These are phyloP conservation scores for Eilema griseolum DNA, from an alignment of 2,888 invertebrate genomes.

Conservation along the genomic window DNA sequence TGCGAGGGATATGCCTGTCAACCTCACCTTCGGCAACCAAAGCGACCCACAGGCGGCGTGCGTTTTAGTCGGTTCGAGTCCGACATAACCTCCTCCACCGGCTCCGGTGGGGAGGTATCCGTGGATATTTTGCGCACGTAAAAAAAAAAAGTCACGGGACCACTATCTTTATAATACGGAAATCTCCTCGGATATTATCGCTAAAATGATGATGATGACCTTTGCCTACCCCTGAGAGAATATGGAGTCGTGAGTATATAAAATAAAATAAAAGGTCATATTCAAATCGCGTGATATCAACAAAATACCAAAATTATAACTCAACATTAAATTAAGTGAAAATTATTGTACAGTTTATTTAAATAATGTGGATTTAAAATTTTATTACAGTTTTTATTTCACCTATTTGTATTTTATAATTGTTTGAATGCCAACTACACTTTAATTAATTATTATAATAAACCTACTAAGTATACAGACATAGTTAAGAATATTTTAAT, in stretches of 20 bases:
- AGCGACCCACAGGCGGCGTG: no score
- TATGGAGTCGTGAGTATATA: not conserved
- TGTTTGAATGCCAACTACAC: constrained; percentile 4
- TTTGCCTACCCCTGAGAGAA: not conserved
- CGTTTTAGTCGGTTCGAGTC: no score
- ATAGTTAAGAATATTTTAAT: not conserved
- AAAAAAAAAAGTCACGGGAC: no score
- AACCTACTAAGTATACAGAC: not conserved
- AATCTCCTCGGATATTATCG: no score
- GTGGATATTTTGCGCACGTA: no score
- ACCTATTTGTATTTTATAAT: constrained; percentile 4
- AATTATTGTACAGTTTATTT: constrained; percentile 4
- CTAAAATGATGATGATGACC: not conserved
- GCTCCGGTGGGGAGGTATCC: no score
- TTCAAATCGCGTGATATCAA: not conserved
- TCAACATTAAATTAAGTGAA: not conserved
- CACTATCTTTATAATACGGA: no score
- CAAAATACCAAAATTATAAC: not conserved
- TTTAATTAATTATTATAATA: not conserved
- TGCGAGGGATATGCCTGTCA: no score
- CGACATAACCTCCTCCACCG: no score
- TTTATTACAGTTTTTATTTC: constrained; percentile 3
- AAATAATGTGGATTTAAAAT: constrained; percentile 1
- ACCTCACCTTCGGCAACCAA: no score
- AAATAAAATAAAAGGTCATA: constrained; percentile 4